Evolutionary conservation across 2,888 invertebrate species (phyloP), one percentile per base, ranked within the genome.

Genomic region (Diaphora mendica): DNA sequence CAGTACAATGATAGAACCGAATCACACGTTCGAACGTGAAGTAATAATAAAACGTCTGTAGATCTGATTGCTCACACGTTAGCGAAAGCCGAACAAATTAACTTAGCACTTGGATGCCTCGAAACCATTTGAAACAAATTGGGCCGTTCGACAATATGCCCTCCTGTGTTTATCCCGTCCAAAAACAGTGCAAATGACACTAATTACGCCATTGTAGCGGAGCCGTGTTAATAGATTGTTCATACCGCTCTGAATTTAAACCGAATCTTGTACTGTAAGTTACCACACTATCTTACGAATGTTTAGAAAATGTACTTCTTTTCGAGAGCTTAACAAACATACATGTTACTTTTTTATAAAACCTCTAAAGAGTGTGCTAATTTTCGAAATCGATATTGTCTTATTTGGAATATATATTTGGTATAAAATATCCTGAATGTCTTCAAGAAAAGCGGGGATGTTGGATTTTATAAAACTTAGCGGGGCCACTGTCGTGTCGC

Each of bases 161-260:
- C 90, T 90, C 88, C 91, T 92, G 90, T 94, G 94, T 95, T 94
- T 92, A 95, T 95, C 95, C 94, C 94, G 88, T 93, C 93, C 93
- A 92, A 93, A 94, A 94, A 94, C 89, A 94, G 94, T 94, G 94
- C 94, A 91, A 95, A 95, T 93, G 95, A 94, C 94, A 94, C 95
- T 95, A 95, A 95, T 95, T 94, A 94, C 87, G 91, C 86, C 82
- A 79, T 85, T 92, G 89, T 94, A 88, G 92, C 94, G 87, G 81
- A 85, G 86, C 78, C 81, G 92, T 92, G 95, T 83, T 95, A 95
- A 95, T 93, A 78, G 88, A 81, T 92, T 92, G 90, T 89, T 90
- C 93, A 94, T 88, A 94, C 91, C 85, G 90, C 86, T 88, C 90
- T 85, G 87, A 90, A 90, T 92, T 91, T 82, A 88, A 83, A 86